Evolutionary conservation across 2,888 invertebrate genomes (phyloP).

Genomic region (Eurois occulta): DNA sequence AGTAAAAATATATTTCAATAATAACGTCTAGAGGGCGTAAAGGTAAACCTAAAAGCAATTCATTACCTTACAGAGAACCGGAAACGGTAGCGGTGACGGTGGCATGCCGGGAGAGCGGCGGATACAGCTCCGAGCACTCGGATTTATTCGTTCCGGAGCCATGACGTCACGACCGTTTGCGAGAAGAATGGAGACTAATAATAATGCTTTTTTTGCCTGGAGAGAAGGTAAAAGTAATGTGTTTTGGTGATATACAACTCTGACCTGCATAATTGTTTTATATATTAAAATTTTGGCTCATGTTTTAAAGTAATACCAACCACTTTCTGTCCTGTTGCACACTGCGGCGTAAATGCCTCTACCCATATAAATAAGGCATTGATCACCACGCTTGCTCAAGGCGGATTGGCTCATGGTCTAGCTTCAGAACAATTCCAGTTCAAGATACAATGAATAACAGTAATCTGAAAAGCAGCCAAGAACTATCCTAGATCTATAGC

Average conservation of each 20-base stretch:
- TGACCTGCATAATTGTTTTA: slow-evolving; percentile 1
- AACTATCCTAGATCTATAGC: slow-evolving; percentile 6
- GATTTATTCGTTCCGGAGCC: slow-evolving; percentile 69
- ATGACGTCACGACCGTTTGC: slow-evolving; percentile 50
- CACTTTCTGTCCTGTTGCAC: no score
- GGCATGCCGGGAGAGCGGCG: slow-evolving; percentile 57
- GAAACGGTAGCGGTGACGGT: slow-evolving; percentile 61
- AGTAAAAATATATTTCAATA: slow-evolving; percentile 8
- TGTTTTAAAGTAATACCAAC: background rate
- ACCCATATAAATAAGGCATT: background rate
- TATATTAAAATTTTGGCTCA: background rate
- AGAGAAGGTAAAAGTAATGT: slow-evolving; percentile 3
- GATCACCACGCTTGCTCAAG: background rate
- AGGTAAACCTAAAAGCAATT: slow-evolving; percentile 55
- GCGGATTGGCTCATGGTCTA: background rate
- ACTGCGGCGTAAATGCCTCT: background rate
- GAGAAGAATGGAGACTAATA: slow-evolving; percentile 46
- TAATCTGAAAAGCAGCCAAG: slow-evolving; percentile 28
- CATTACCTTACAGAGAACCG: slow-evolving; percentile 59
- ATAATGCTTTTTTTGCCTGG: slow-evolving; percentile 26
- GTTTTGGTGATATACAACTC: slow-evolving; percentile 13
- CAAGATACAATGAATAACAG: background rate
- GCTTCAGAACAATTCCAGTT: background rate
- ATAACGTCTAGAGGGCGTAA: slow-evolving; percentile 22
- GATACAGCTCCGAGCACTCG: slow-evolving; percentile 62